Evolutionary conservation across 1,140 invertebrate species (phyloP).

Genomic region (Saccostrea glomerata): DNA sequence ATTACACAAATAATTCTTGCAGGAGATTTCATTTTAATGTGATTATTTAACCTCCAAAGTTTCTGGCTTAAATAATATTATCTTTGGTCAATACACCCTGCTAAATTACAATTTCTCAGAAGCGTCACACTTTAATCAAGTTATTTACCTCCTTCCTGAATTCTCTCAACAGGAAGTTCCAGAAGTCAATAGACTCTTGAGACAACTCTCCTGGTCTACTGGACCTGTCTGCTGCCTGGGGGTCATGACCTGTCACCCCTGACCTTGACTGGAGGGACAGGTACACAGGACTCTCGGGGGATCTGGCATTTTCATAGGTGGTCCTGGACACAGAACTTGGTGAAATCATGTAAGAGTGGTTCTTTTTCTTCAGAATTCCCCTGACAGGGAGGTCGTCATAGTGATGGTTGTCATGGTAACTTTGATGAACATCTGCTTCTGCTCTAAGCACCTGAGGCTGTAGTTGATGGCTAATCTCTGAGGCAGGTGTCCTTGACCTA

Average conservation of each 20-base stretch:
- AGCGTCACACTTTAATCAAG: neutral
- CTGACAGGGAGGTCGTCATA: slow-evolving; percentile 15
- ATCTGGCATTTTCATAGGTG: neutral
- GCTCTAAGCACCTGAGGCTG: neutral
- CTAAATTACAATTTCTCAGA: neutral
- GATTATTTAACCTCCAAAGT: no score
- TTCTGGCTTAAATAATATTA: no score
- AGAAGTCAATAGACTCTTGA: slow-evolving; percentile 2
- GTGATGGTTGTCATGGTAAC: slow-evolving; percentile 30
- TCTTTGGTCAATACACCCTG: no score
- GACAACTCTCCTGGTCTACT: neutral
- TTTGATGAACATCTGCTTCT: slow-evolving; percentile 1
- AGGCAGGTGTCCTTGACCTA: neutral
- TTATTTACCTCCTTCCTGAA: slow-evolving; percentile 15
- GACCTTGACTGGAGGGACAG: neutral
- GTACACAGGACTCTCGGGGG: neutral
- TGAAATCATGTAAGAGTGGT: neutral
- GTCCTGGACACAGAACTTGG: neutral
- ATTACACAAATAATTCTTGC: no score
- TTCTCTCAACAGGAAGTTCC: slow-evolving; percentile 9
- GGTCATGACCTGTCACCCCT: neutral
- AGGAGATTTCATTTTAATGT: no score
- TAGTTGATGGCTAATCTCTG: neutral
- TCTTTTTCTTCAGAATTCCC: slow-evolving; percentile 19
- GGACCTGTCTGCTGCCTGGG: neutral